Percentiles rank a stretch among this genome's conserved stretches.
Conservation (phyloP, 2,797 vertebrate species). For the Macrochelys suwanniensis region DNA sequence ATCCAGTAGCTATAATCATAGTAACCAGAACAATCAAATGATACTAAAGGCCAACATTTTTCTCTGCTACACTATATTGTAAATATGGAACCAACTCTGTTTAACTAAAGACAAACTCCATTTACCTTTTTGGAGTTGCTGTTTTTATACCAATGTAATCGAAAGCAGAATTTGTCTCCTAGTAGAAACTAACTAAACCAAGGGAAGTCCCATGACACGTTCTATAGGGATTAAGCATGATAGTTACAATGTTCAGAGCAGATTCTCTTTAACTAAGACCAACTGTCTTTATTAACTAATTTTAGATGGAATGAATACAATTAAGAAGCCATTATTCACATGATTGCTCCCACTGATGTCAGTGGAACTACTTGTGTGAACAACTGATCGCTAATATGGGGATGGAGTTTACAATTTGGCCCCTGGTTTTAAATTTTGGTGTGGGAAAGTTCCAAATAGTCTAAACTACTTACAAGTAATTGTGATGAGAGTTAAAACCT, state of each 20-base stretch:
- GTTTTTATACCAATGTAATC: background rate
- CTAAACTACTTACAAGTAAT: background rate
- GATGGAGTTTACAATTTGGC: background rate
- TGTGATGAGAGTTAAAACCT: background rate
- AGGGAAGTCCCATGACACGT: background rate
- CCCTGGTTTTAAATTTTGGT: background rate
- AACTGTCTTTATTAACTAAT: background rate
- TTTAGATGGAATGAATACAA: background rate
- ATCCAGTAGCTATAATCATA: background rate
- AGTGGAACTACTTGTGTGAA: background rate
- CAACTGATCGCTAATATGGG: background rate
- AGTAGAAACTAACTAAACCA: background rate
- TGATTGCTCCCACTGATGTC: background rate
- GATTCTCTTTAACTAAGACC: background rate
- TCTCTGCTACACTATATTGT: background rate
- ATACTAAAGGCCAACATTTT: background rate
- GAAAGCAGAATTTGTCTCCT: background rate
- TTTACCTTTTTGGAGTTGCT: background rate
- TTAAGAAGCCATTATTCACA: background rate
- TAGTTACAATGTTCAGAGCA: background rate
- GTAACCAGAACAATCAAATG: background rate
- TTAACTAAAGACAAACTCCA: background rate
- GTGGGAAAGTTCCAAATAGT: background rate
- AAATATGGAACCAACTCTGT: background rate
- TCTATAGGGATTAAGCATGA: background rate